Evolutionary conservation across 2,113 vertebrate genomes (phyloP).

Genomic region (Ardeotis arabs): DNA sequence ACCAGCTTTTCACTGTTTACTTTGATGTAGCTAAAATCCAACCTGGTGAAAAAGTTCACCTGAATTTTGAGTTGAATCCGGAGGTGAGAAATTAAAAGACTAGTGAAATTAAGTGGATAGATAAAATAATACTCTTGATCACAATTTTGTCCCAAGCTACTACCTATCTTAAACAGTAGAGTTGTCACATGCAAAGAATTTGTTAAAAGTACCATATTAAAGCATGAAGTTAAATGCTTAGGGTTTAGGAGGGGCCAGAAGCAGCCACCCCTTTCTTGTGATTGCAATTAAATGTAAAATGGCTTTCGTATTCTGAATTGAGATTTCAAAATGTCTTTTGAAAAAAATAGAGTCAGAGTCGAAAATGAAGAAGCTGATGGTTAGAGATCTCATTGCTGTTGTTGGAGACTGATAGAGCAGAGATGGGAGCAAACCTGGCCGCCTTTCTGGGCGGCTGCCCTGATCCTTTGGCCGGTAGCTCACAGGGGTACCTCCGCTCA

Average conservation of each 20-base stretch:
- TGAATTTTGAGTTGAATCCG: conserved; percentile 54
- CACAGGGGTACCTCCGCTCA: background rate
- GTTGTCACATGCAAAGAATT: background rate
- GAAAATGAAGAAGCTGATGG: background rate
- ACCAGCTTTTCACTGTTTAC: conserved; percentile 48
- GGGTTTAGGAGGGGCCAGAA: background rate
- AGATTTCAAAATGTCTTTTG: background rate
- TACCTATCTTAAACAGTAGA: background rate
- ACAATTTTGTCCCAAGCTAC: background rate
- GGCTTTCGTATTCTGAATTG: background rate
- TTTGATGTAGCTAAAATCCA: conserved; percentile 65
- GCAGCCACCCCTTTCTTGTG: background rate
- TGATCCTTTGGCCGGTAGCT: background rate
- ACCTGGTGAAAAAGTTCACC: background rate
- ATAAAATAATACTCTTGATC: background rate
- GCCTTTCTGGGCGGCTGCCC: background rate
- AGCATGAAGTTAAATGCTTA: background rate
- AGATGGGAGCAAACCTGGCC: background rate
- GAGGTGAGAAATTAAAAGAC: conserved; percentile 21
- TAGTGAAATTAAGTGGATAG: background rate
- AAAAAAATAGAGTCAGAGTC: background rate
- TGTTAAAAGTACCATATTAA: background rate
- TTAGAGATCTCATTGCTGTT: rapidly evolving
- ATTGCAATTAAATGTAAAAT: background rate
- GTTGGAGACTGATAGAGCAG: background rate